phyloP scores from a whole-genome alignment of 2,888 invertebrate genomes.

The Leptinotarsa tumamoca region DNA sequence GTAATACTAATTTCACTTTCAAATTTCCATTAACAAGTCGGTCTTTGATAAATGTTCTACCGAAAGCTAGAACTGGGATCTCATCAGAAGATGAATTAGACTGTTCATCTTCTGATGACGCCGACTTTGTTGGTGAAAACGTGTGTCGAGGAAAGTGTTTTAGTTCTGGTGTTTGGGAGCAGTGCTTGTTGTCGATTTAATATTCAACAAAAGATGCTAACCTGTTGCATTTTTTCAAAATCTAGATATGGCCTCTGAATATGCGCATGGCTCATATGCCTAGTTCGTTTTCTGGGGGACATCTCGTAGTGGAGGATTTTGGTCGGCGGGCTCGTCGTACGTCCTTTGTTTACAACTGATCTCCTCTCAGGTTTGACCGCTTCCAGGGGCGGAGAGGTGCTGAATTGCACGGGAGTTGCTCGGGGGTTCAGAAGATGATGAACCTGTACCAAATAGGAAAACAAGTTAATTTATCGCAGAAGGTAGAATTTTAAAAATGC shows the following conservation, averaged over 20 bases:
- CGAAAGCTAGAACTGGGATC: too few species aligned
- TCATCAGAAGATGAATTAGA: too few species aligned
- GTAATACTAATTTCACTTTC: too few species aligned
- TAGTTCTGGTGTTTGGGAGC: background rate
- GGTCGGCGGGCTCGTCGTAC: slow-evolving; percentile 67
- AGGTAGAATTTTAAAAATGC: too few species aligned
- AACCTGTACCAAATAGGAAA: slow-evolving; percentile 63
- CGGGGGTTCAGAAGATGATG: slow-evolving; percentile 74
- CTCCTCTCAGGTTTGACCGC: slow-evolving; percentile 80
- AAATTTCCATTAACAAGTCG: too few species aligned
- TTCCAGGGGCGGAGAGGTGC: slow-evolving; percentile 91
- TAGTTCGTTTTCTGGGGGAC: slow-evolving; percentile 73
- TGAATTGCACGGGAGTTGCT: slow-evolving; percentile 88
- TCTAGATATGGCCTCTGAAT: slow-evolving; percentile 90
- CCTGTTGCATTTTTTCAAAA: slow-evolving; percentile 98
- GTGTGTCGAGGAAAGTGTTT: background rate
- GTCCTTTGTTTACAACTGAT: slow-evolving; percentile 64
- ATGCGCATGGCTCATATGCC: slow-evolving; percentile 73
- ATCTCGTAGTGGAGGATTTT: slow-evolving; percentile 71
- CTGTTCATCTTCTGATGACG: too few species aligned
- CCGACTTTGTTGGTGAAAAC: too few species aligned
- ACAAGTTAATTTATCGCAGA: background rate
- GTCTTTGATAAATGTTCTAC: too few species aligned
- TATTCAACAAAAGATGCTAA: slow-evolving; percentile 63
- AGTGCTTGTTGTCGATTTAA: background rate